phyloP scores from a whole-genome alignment of 2,888 invertebrate genomes.

The Glaucopsyche alexis region DNA sequence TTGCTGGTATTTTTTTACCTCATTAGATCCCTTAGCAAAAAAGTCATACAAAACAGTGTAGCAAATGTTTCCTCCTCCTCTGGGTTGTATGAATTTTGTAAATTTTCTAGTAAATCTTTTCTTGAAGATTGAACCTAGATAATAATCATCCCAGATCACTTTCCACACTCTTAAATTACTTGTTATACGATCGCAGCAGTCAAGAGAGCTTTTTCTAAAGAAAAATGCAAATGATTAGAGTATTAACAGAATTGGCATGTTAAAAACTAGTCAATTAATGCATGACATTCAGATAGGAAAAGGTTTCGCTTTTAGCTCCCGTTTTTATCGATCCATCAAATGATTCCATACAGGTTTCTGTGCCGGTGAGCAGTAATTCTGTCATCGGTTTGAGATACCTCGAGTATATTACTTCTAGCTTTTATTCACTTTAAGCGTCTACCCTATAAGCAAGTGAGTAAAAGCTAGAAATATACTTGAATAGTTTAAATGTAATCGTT shows the following conservation, averaged over 20 bases:
- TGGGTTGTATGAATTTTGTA: too few relatives aligned
- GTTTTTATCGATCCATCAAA: slow-evolving; percentile 69
- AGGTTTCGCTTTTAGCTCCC: slow-evolving; percentile 52
- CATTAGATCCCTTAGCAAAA: too few relatives aligned
- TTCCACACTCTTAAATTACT: neutral
- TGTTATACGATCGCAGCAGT: neutral
- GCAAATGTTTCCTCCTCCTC: too few relatives aligned
- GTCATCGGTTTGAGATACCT: slow-evolving; percentile 60
- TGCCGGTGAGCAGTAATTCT: slow-evolving; percentile 65
- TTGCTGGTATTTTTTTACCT: too few relatives aligned
- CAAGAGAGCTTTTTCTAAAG: too few relatives aligned
- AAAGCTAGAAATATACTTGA: too few relatives aligned
- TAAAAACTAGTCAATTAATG: slow-evolving; percentile 17
- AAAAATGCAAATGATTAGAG: neutral
- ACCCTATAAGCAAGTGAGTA: too few relatives aligned
- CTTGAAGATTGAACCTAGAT: too few relatives aligned
- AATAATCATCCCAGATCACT: neutral
- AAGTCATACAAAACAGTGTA: too few relatives aligned
- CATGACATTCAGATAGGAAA: slow-evolving; percentile 34
- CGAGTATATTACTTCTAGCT: neutral
- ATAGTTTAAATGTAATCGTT: too few relatives aligned
- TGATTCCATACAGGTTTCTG: slow-evolving; percentile 76
- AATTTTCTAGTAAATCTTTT: too few relatives aligned
- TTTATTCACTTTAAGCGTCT: neutral
- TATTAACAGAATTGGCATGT: neutral